phyloP scores from a whole-genome alignment of 2,113 vertebrate genomes.

The human region DNA sequence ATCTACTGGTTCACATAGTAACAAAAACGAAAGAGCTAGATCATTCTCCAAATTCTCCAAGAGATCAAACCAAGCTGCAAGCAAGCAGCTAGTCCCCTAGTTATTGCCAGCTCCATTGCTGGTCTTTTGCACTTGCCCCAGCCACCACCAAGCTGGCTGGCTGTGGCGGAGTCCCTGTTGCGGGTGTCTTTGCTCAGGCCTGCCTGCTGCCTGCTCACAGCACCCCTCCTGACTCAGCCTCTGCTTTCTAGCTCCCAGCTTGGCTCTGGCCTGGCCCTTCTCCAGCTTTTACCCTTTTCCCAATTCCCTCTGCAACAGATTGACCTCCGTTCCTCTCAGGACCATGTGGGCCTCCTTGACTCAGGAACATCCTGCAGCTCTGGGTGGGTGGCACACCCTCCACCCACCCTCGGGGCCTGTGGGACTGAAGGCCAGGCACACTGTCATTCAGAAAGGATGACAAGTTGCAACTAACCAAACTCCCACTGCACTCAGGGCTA shows the following conservation, averaged over 20 bases:
- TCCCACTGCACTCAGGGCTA: background rate
- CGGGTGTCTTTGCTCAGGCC: background rate
- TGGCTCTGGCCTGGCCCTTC: background rate
- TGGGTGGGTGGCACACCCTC: background rate
- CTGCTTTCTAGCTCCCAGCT: background rate
- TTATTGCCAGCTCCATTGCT: background rate
- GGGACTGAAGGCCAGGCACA: background rate
- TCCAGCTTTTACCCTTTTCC: background rate
- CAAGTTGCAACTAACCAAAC: background rate
- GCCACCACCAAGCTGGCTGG: background rate
- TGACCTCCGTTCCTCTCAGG: background rate
- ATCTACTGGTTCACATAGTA: background rate
- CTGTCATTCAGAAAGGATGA: background rate
- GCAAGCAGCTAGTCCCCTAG: background rate
- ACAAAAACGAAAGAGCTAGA: background rate
- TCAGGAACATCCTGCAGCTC: background rate
- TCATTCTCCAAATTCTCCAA: background rate
- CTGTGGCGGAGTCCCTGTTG: fast-evolving
- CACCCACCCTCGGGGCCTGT: too few species aligned
- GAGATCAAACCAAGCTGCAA: background rate
- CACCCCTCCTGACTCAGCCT: background rate
- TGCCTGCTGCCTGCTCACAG: background rate
- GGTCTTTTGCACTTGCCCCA: background rate
- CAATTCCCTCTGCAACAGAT: background rate
- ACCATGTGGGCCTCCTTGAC: background rate